Conservation (phyloP, 2,113 vertebrate genomes). For the Nyctereutes procyonoides region DNA sequence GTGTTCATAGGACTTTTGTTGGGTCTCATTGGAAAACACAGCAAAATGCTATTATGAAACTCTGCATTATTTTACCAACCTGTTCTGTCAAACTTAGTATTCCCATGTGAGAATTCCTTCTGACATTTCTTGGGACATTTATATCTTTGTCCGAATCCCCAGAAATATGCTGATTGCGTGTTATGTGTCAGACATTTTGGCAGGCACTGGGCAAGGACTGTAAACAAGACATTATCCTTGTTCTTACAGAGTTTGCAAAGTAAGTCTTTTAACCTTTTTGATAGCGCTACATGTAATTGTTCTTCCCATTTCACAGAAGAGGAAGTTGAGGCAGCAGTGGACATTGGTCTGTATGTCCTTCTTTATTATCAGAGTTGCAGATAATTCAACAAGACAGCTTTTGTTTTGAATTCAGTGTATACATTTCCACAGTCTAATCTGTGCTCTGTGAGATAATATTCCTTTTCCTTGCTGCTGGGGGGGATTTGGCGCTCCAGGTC, state of each 20-base stretch:
- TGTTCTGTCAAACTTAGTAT: neutral
- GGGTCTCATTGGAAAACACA: neutral
- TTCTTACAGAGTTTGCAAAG: neutral
- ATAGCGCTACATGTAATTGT: neutral
- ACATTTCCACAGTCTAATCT: neutral
- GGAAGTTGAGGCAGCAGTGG: neutral
- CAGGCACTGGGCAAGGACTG: neutral
- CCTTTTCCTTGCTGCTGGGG: neutral
- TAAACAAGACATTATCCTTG: neutral
- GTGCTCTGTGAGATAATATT: neutral
- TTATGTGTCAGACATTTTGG: neutral
- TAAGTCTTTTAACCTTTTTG: neutral
- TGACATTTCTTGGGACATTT: neutral
- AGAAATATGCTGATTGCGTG: neutral
- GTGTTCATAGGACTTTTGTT: neutral
- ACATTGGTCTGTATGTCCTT: neutral
- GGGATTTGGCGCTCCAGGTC: neutral
- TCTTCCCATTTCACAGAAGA: slow-evolving; percentile 27
- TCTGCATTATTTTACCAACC: neutral
- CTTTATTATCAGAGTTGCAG: neutral
- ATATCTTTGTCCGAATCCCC: neutral
- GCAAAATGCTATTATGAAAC: neutral
- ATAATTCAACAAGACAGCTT: neutral
- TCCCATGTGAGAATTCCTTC: neutral
- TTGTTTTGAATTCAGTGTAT: slow-evolving; percentile 17